phyloP scores from a whole-genome alignment of 35 echinoderm and acorn worm genomes.

The Nesometra sesokonis region DNA sequence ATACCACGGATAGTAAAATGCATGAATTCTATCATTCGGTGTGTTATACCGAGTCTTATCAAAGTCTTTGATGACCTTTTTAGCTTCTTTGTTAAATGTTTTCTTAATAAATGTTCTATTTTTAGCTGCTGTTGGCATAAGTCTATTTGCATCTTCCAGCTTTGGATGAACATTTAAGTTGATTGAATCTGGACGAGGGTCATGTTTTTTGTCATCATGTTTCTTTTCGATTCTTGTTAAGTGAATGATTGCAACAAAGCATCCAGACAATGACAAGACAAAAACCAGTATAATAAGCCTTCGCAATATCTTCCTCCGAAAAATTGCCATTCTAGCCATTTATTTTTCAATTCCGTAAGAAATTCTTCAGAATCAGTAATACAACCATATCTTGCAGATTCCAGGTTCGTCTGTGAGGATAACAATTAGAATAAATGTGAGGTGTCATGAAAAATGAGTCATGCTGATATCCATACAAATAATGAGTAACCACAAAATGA shows the following conservation, averaged over 20 bases:
- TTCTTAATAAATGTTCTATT: not conserved
- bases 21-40: constrained; percentile 70
- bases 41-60: not conserved
- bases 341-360: no score
- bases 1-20: constrained; percentile 98
- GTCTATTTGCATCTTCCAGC: not conserved
- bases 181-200: not conserved
- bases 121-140: not conserved
- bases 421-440: no score
- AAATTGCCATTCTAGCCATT: not conserved
- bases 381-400: no score
- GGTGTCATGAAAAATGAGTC: no score
- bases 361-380: no score
- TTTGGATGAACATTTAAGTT: not conserved
- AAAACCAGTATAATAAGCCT: constrained; percentile 28
- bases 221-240: constrained; percentile 28
- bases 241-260: constrained; percentile 27
- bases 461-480: no score
- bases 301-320: not conserved
- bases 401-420: no score
- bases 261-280: constrained; percentile 13
- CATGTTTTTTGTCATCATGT: constrained; percentile 16
- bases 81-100: not conserved
- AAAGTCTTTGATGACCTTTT: not conserved
- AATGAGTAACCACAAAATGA: no score